Evolutionary conservation across 2,113 vertebrate genomes (phyloP), one percentile per base, ranked within the genome.

Genomic region (Chlamydotis undulata): DNA sequence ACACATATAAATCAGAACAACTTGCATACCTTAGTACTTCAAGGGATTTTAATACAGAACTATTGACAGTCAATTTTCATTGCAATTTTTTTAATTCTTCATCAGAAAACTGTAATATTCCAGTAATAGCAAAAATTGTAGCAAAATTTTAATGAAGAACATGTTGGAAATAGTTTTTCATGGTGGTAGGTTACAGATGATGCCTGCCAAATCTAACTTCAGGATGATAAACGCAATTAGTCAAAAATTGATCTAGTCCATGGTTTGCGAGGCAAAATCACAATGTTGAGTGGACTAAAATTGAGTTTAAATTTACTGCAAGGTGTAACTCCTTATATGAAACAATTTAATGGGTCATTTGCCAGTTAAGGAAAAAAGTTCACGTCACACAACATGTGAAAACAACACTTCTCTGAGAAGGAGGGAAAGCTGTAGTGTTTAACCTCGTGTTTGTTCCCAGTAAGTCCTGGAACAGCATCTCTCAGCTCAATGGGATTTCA

Each of bases 101-200:
- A 87, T 50, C 31, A 91, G 37, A 93, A 80, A 88, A 64, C 50
- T 19, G 4, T 47, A 88, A 77, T 28, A 65, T 55, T 43, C 31
- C 19, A 74, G 55, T 22, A 25, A 77, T 0, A 67, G 47, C 1
- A 0, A 12, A 83, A 50, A 83, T 1, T 26, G 45, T 57, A 82
- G 15, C 41, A 47, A 25, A 84, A 87, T 35, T 35, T 89, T 88
- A 85, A 95, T 41, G n/a, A 75, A 82, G 41, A 65, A 83, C 45
- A 73, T 2, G 16, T 21, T 74, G 50, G 50, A 79, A 85, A 70
- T 43, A 29, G 52, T 77, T 91, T 83, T 90, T 85, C n/a, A 13
- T 67, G 23, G 59, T 81, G 28, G 47, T 47, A 78, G 47, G 59
- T 80, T 83, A 88, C 41, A 53, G 7, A 63, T 41, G 22, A 45